phyloP scores from a whole-genome alignment of 2,113 vertebrate species.

The Chionis minor region DNA sequence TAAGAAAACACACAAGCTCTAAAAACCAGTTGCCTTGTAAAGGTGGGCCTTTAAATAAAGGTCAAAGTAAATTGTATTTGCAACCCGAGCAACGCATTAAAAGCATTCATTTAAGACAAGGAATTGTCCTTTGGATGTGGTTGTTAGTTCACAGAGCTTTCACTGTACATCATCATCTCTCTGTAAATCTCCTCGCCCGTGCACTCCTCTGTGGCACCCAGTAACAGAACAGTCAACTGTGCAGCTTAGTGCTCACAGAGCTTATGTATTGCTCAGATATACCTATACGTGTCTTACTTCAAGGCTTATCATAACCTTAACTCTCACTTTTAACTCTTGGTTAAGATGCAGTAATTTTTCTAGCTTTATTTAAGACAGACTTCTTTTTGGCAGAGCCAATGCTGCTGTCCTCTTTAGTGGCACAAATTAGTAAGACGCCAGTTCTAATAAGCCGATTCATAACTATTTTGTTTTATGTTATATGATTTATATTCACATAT shows the following conservation, averaged over 20 bases:
- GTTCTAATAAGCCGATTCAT: not conserved
- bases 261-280: not conserved
- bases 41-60: slow-evolving; percentile 3
- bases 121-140: not conserved
- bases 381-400: not conserved
- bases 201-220: not conserved
- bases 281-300: not conserved
- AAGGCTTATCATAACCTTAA: not conserved
- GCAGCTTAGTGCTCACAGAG: not conserved
- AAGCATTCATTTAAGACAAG: not conserved
- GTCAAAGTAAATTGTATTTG: slow-evolving; percentile 26
- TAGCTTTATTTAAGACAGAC: not conserved
- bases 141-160: not conserved
- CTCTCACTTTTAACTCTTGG: not conserved
- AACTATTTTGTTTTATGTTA: not conserved
- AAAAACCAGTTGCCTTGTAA: not conserved
- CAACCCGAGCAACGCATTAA: not conserved
- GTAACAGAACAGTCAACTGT: not conserved
- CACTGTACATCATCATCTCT: not conserved
- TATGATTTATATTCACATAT: not conserved
- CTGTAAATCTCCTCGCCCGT: not conserved
- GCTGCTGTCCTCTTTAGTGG: not conserved
- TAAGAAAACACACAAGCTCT: not conserved
- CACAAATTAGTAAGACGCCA: not conserved
- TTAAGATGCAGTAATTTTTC: not conserved